Evolutionary conservation across 2,113 vertebrate genomes (phyloP), one percentile per base, ranked within the genome.

Genomic region (Apteryx owenii): DNA sequence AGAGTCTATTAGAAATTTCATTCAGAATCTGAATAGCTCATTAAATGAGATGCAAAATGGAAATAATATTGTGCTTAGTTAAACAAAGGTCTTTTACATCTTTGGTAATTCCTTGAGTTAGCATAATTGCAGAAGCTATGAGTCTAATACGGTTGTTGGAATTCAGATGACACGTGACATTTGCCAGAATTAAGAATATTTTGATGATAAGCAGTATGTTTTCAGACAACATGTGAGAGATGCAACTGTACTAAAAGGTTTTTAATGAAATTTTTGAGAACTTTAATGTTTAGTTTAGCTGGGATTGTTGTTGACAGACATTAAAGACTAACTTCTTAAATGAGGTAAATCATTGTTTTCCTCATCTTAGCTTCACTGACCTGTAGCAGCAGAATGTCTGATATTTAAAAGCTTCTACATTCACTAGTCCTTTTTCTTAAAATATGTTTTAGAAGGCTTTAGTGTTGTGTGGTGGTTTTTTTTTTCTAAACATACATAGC

Each of bases 101-200:
- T 91, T 68, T 56, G 13, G 3, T 75, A 44, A 44, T 62, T 72
- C 64, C 31, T 83, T 10, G 14, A 71, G 40, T 64, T 81, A 36
- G 0, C 66, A 12, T 73, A 81, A 79, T 82, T 86, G 31, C 46
- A 36, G 58, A 78, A 94, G 40, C 11, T 80, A 31, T 18, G n/a
- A 3, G 6, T 88, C 48, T 7, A 36, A 25, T 85, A 9, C 65
- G 16, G 12, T 64, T 58, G 13, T 38, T 93, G 68, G 78, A 95
- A 60, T 93, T 83, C 83, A 95, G 58, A 56, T 60, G 82, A 48
- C 29, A 50, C 36, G 60, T 26, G 20, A 72, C 18, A 73, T 11
- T 69, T 44, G 61, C 22, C 81, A 73, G 44, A 95, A 76, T 82
- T 61, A 85, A 82, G 85, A 87, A 58, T 96, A 80, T 94, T 96